Evolutionary conservation across 1,140 invertebrate genomes (phyloP), one percentile per base, ranked within the genome.

Genomic region (Brachionus rotundiformis): DNA sequence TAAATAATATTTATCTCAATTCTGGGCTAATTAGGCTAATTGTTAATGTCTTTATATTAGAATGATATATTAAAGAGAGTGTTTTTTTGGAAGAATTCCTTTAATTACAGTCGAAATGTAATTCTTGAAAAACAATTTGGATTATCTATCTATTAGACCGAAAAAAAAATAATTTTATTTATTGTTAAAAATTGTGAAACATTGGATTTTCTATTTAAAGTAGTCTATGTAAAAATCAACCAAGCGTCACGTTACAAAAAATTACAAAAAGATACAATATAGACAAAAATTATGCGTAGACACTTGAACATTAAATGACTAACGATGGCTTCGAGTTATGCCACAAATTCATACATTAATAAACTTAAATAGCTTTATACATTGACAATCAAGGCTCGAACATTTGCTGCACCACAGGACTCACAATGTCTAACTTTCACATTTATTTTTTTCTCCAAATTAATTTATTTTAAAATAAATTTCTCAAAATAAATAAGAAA

Each of bases 231-330:
- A 73, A 73, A n/a, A 73, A 73, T 73, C 39, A 44, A 11, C 11
- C 25, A 44, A 44, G 68, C 68, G 19, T 73, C 13, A 27, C 68
- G 44, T 73, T 68, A 68, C 63, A 68, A 68, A 68, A 68, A 68
- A 68, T 73, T 73, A 73, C 68, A 44, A 73, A 44, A 73, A 73
- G 11, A 73, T 44, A 73, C 11, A 73, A 19, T 73, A 44, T 68
- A 68, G 63, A 68, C 63, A 73, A 44, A 73, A 73, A 73, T 73
- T 73, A 73, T 73, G 68, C 33, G 33, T 27, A 73, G 68, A 73
- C 68, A 73, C 2, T 23, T 73, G 44, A 25, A 73, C 68, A 73
- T 73, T 47, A 44, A 44, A 44, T 44, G 68, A 73, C 36, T 25
- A 44, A 73, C 25, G 68, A 73, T 73, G 33, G 13, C 68, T 73